Percentiles rank a stretch among this genome's conserved stretches.
phyloP scores from a whole-genome alignment of 2,888 invertebrate genomes.

The Candidula unifasciata region DNA sequence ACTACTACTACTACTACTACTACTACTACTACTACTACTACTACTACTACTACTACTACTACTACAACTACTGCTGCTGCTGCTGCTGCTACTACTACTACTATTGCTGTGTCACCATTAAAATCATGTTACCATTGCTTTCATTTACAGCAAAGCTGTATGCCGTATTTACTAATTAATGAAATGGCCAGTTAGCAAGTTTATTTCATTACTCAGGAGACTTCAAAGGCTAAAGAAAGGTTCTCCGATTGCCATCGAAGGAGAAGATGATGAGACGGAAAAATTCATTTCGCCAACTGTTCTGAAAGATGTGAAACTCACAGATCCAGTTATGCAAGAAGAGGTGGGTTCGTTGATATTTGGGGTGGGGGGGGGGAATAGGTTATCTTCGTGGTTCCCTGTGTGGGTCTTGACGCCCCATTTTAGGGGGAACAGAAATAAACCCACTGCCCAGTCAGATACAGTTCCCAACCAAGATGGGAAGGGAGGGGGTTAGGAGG shows the following conservation, averaged over 20 bases:
- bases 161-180: no score
- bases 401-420: no score
- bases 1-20: constrained; percentile 30
- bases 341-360: constrained; percentile 80
- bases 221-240: constrained; percentile 85
- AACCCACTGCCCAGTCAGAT: no score
- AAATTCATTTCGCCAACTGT: constrained; percentile 92
- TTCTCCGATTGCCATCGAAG: constrained; percentile 87
- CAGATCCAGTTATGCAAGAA: constrained; percentile 84
- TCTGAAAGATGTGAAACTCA: constrained; percentile 84
- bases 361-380: no score
- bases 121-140: no score
- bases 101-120: not conserved
- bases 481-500: no score
- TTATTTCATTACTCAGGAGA: constrained; percentile 81
- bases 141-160: no score
- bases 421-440: no score
- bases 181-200: not conserved
- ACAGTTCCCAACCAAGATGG: no score
- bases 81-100: not conserved
- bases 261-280: constrained; percentile 86
- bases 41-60: constrained; percentile 18
- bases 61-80: not conserved
- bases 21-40: constrained; percentile 22
- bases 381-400: no score